A percentile compares a stretch with the other conserved stretches of the same genome.
Evolutionary conservation across 2,113 vertebrate species (phyloP).

Genomic region (Carlito syrichta): DNA sequence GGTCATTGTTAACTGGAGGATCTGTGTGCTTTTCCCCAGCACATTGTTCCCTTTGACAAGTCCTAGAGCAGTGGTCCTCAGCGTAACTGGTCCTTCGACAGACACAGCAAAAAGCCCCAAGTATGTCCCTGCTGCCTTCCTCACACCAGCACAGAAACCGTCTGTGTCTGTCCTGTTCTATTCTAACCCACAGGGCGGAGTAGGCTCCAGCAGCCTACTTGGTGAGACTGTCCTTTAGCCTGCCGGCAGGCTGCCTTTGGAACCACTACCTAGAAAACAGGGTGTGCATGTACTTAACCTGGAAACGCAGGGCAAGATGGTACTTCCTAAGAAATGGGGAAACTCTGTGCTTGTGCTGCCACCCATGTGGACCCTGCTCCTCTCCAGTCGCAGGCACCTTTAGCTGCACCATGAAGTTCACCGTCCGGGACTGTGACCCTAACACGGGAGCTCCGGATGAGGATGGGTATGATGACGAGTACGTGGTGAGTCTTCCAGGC

Average conservation of each 20-base stretch:
- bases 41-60: neutral
- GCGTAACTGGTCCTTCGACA: neutral
- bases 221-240: neutral
- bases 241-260: neutral
- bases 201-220: neutral
- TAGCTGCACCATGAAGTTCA: slow-evolving; percentile 97
- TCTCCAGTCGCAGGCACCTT: slow-evolving; percentile 92
- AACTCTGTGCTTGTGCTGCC: fast-evolving
- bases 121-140: neutral
- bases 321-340: neutral
- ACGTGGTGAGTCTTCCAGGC: slow-evolving; percentile 88
- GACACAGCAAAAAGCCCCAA: neutral
- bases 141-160: neutral
- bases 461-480: slow-evolving; percentile 96
- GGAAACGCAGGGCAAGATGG: neutral
- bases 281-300: neutral
- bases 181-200: neutral
- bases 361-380: neutral
- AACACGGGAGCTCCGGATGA: slow-evolving; percentile 94
- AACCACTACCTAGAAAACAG: neutral
- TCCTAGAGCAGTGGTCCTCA: neutral
- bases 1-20: neutral
- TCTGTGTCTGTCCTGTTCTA: neutral
- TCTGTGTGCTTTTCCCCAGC: neutral
- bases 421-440: slow-evolving; percentile 95